These are phyloP conservation scores for Pseudopipra pipra DNA, from an alignment of 2,113 vertebrate species.

Conservation along the genomic window DNA sequence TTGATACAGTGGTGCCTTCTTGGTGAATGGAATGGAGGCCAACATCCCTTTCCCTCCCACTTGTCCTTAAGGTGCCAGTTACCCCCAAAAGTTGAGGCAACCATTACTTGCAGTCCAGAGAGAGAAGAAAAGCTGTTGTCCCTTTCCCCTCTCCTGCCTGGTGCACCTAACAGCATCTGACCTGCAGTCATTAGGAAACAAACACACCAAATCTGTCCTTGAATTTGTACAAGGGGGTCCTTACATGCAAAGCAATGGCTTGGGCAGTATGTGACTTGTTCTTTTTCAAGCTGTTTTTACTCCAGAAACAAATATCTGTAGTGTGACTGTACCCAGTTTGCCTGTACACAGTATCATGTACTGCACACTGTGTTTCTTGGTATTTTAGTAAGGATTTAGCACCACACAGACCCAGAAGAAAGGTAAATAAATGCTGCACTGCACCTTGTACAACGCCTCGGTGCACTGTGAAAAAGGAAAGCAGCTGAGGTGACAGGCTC, in stretches of 20 bases:
- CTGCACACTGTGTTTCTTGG: background rate
- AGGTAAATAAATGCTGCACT: background rate
- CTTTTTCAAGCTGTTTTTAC: background rate
- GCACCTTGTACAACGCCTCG: background rate
- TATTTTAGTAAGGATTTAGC: background rate
- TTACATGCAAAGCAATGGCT: background rate
- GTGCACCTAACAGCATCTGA: background rate
- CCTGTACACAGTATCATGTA: background rate
- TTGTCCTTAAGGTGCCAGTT: background rate
- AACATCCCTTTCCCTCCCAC: background rate
- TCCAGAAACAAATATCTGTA: background rate
- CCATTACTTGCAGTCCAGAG: background rate
- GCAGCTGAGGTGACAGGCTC: background rate
- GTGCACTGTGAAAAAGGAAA: background rate
- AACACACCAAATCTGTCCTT: background rate
- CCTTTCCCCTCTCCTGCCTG: background rate
- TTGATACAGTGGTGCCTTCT: background rate
- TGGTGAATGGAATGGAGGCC: background rate
- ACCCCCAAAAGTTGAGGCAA: background rate
- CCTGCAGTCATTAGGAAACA: background rate
- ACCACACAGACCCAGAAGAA: background rate
- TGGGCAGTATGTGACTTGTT: background rate
- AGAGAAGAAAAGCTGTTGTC: background rate
- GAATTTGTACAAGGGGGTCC: background rate
- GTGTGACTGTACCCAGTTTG: background rate